Conservation (phyloP, 2,888 invertebrate species). For the Agrypnus murinus region DNA sequence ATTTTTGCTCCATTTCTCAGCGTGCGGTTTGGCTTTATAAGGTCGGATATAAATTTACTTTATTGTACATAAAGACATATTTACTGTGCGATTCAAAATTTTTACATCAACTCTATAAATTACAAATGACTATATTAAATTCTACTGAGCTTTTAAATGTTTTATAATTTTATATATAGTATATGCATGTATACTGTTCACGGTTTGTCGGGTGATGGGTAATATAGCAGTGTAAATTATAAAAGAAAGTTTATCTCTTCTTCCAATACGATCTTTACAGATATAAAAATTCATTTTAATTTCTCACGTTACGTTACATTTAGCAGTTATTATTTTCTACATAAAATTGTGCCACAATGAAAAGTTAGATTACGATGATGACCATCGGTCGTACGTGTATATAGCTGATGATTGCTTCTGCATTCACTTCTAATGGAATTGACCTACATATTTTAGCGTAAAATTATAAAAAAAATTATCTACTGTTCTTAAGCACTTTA, state of each 20-base stretch:
- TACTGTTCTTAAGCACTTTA: constrained; percentile 22
- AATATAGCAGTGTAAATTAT: neutral
- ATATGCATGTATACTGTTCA: too few species aligned
- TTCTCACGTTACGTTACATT: constrained; percentile 27
- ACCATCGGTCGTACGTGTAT: constrained; percentile 20
- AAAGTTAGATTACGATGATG: constrained; percentile 16
- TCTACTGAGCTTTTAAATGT: neutral
- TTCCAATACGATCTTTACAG: neutral
- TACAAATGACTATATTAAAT: constrained; percentile 24
- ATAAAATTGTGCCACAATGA: constrained; percentile 30
- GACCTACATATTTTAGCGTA: constrained; percentile 26
- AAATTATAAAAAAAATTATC: constrained; percentile 21
- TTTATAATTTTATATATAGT: too few species aligned
- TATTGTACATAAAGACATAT: constrained; percentile 12
- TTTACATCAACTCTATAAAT: constrained; percentile 14
- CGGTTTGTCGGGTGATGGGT: too few species aligned
- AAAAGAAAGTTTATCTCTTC: neutral
- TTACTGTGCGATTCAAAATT: neutral
- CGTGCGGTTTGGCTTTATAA: constrained; percentile 16
- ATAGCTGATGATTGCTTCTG: constrained; percentile 15
- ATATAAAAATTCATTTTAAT: constrained; percentile 16
- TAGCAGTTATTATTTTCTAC: constrained; percentile 23
- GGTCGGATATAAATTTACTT: constrained; percentile 7
- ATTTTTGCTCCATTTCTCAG: constrained; percentile 21
- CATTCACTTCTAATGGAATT: constrained; percentile 20